These are phyloP conservation scores for Eulemur albifrons DNA, from an alignment of 2,797 vertebrate genomes.

Conservation along the genomic window DNA sequence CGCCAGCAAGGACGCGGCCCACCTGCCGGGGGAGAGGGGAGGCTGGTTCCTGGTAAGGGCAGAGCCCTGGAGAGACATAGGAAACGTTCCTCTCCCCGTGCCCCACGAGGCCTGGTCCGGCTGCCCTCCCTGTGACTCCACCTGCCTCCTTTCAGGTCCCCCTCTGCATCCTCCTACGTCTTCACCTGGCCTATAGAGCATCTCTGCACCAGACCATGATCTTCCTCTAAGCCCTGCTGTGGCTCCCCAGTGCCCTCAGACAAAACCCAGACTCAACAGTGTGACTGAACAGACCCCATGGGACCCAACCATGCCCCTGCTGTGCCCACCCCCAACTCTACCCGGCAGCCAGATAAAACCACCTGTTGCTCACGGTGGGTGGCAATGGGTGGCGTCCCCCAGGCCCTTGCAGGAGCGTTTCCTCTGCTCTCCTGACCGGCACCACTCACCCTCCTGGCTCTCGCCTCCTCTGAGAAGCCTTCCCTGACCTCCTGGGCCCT, in stretches of 20 bases:
- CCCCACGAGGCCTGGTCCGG: accelerated
- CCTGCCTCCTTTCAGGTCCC: neutral
- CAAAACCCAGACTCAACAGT: neutral
- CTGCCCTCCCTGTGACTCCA: neutral
- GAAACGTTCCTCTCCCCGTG: accelerated
- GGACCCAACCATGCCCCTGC: too few relatives aligned
- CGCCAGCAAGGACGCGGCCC: accelerated
- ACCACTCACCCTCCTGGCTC: too few relatives aligned
- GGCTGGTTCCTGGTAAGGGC: neutral
- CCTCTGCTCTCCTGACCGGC: neutral
- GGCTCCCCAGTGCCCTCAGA: neutral
- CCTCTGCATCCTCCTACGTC: neutral
- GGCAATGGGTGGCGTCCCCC: neutral
- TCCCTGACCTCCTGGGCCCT: too few relatives aligned
- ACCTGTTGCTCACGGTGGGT: neutral
- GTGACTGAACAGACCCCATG: neutral
- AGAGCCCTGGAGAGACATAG: neutral
- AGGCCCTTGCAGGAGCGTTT: too few relatives aligned
- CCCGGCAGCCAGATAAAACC: too few relatives aligned
- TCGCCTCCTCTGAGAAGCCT: neutral
- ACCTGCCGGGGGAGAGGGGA: accelerated
- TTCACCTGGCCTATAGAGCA: neutral
- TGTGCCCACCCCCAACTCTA: accelerated
- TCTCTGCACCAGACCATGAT: neutral
- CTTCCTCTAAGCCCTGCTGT: neutral